Percentiles rank a stretch among this genome's conserved stretches.
Evolutionary conservation across 2,113 vertebrate species (phyloP).

Genomic region (Oncorhynchus clarkii): DNA sequence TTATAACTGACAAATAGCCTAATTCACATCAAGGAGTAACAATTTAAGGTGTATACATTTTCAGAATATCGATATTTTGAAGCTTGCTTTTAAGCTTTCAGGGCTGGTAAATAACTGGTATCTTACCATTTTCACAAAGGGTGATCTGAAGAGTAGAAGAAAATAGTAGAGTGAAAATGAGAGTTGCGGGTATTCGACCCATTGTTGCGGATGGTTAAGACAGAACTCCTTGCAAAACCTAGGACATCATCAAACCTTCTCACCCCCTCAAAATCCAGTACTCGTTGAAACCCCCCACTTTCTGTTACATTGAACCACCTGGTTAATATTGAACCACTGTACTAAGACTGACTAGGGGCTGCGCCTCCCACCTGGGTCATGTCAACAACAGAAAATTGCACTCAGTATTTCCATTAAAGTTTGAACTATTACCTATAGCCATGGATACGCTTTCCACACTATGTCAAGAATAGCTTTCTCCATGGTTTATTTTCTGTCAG

Average conservation of each 20-base stretch:
- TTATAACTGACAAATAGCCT: neutral
- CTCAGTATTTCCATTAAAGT: neutral
- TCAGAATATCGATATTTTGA: neutral
- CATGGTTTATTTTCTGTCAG: neutral
- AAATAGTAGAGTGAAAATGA: conserved; percentile 36
- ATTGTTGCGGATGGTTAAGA: conserved; percentile 29
- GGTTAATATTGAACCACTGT: conserved; percentile 56
- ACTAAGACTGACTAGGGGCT: conserved; percentile 46
- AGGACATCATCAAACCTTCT: conserved; percentile 5
- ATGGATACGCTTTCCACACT: neutral
- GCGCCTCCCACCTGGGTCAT: neutral
- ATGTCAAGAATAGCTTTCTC: neutral
- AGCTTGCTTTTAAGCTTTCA: neutral
- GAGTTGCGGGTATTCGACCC: conserved; percentile 31
- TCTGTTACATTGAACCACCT: conserved; percentile 16
- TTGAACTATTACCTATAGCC: neutral
- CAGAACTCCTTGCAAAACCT: conserved; percentile 23
- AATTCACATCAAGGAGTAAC: neutral
- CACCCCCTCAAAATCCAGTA: neutral
- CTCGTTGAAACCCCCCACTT: conserved; percentile 10
- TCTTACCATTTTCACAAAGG: conserved; percentile 48
- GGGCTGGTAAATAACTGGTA: neutral
- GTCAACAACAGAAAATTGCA: neutral
- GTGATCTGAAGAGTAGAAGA: conserved; percentile 35
- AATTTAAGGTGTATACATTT: neutral